These are phyloP conservation scores for Parazoanthus swiftii DNA, from an alignment of 92 coral and sea anemone species.

Conservation along the genomic window DNA sequence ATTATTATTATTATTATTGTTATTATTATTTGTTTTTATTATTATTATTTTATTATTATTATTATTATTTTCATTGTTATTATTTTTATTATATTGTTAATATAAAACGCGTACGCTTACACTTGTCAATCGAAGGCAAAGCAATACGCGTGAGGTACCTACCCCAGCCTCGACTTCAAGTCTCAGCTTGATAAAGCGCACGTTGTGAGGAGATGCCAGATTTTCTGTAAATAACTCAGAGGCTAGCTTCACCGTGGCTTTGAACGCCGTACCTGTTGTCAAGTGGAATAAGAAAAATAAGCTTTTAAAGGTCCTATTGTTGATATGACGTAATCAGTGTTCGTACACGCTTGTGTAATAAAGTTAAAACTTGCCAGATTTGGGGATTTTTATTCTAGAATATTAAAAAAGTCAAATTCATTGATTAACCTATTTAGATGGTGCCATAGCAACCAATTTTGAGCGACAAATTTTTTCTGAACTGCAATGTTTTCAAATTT, in stretches of 20 bases:
- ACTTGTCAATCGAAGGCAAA: not conserved
- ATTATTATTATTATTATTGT: no score
- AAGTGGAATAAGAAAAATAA: not conserved
- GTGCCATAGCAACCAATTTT: no score
- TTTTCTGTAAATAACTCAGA: not conserved
- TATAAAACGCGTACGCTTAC: no score
- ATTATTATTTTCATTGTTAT: no score
- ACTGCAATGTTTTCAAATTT: no score
- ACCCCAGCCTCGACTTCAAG: slow-evolving; percentile 28
- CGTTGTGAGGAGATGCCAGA: not conserved
- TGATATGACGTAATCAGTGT: not conserved
- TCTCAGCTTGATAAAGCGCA: slow-evolving; percentile 7
- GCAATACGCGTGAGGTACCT: not conserved
- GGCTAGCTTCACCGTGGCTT: slow-evolving; percentile 17
- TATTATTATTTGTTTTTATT: no score
- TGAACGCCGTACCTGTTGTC: slow-evolving; percentile 24
- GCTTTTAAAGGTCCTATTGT: not conserved
- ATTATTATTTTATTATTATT: no score
- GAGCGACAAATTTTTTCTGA: no score
- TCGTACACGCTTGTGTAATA: not conserved
- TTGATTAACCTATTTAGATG: no score
- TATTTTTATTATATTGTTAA: no score
- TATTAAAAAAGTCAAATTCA: no score
- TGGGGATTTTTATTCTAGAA: no score
- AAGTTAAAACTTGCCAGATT: not conserved